Base-by-base conservation (phyloP, 2,888 invertebrate species). In the Leptinotarsa peninsularis region DNA sequence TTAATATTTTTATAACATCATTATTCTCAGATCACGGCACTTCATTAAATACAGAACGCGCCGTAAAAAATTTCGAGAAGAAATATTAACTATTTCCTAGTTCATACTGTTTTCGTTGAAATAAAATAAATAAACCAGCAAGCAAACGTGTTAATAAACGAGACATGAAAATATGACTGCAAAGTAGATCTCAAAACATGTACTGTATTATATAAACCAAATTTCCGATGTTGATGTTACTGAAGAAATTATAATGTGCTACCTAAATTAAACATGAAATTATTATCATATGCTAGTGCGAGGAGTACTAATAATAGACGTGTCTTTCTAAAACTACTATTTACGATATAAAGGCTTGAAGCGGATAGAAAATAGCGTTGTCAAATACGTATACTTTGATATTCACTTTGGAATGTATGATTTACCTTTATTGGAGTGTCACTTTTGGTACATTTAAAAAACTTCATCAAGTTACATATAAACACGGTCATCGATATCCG, bases 81-180 rank as follows among this genome's bases (percentile, higher is more conserved):
- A 73, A 79, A 78, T 79, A 79, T 79, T 74, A 78, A 79, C 80
- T 78, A 74, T 74, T 79, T 72, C 50, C 69, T 63, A 78, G 79
- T 77, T 79, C 76, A 82, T 81, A 83, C 82, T 84, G 84, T 83
- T 84, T 84, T 84, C 82, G 74, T 83, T 83, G 82, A 81, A 81
- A 76, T 78, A 78, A 76, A 70, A 77, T 80, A 83, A 84, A 84
- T 82, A 83, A 84, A 83, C 83, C 78, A 33, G 56, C 72, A 72
- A 78, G 80, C 76, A 81, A 79, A 81, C 76, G 80, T 80, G 81
- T 81, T 82, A 81, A 80, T 81, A 81, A 43, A 82, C 81, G 78
- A 80, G 80, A 80, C 79, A 82, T 82, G 82, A 80, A 79, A 77
- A 82, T 82, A 81, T 81, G 81, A 80, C 76, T 80, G 77, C 75